These are phyloP conservation scores for Apamea epomidion DNA, from an alignment of 2,888 invertebrate species.

Conservation along the genomic window DNA sequence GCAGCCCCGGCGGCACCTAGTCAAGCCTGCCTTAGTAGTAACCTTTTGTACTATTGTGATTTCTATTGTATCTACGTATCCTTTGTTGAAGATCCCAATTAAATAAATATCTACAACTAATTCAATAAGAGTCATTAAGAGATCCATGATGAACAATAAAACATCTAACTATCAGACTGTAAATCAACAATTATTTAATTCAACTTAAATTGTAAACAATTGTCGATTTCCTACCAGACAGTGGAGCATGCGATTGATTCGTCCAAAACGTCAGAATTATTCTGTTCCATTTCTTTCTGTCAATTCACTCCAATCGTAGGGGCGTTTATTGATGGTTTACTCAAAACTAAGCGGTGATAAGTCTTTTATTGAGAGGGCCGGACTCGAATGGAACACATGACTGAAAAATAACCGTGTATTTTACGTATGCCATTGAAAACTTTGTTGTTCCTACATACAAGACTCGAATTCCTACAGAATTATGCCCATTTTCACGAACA, in stretches of 20 bases:
- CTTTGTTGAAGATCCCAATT: not conserved
- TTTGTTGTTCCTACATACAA: not conserved
- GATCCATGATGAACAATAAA: not conserved
- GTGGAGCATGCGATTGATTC: slow-evolving; percentile 65
- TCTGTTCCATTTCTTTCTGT: slow-evolving; percentile 64
- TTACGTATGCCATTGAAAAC: not conserved
- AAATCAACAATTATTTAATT: slow-evolving; percentile 65
- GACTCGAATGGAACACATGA: slow-evolving; percentile 32
- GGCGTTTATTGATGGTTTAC: slow-evolving; percentile 72
- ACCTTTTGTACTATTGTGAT: not conserved
- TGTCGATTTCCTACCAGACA: slow-evolving; percentile 64
- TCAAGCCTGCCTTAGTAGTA: no score
- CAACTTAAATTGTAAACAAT: slow-evolving; percentile 68
- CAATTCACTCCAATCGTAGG: slow-evolving; percentile 68
- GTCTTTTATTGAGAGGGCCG: slow-evolving; percentile 52
- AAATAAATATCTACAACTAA: not conserved
- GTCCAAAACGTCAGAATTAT: slow-evolving; percentile 68
- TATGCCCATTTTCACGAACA: no score
- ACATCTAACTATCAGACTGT: not conserved
- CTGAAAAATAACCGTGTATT: not conserved
- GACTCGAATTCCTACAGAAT: not conserved
- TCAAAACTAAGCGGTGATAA: slow-evolving; percentile 74
- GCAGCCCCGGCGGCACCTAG: no score
- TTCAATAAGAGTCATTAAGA: not conserved
- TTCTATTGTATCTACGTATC: not conserved